Evolutionary conservation across 2,797 vertebrate genomes (phyloP), one percentile per base, ranked within the genome.

Genomic region (Hafferia zeledoni): DNA sequence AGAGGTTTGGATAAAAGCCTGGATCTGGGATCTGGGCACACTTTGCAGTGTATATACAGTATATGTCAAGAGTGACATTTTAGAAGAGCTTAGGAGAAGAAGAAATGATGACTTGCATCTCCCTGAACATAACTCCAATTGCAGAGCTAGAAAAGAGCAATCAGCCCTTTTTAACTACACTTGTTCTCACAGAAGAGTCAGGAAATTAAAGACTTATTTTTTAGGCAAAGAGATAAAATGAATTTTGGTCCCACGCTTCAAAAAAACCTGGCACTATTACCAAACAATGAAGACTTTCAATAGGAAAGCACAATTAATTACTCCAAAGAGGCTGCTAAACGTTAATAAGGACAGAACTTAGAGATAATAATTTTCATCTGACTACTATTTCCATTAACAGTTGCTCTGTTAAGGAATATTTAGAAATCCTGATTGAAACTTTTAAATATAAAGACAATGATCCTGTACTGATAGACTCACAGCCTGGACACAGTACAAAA

Each of bases 131-230:
- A 89, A 69, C 52, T 94, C 67, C 85, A 68, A 89, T 78, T 30
- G 85, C 91, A 90, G 20, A 35, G 60, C 35, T 76, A 97, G 87
- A 96, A 96, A 96, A 93, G 96, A 97, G 96, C 94, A 96, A 96
- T 97, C 96, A 97, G 87, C 80, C 83, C 74, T 80, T 96, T 96
- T 97, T 95, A 97, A 96, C 85, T 47, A 68, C 95, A n/a, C 88
- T 97, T 97, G 95, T 97, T 97, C 88, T 93, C 72, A 91, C n/a
- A 94, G 89, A 96, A 96, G 70, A 95, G 77, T 94, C 93, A 96
- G 94, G 92, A 97, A 96, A 96, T 94, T 64, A 94, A 95, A 94
- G 53, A 81, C 31, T 2, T 49, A 85, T 75, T 64, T 92, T 95
- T 87, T 65, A 75, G 72, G 71, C 70, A 81, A 92, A 80, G 50